Percentiles rank a stretch among this genome's conserved stretches.
These are phyloP conservation scores for Cryptus armator DNA, from an alignment of 2,888 invertebrate species.

Conservation along the genomic window DNA sequence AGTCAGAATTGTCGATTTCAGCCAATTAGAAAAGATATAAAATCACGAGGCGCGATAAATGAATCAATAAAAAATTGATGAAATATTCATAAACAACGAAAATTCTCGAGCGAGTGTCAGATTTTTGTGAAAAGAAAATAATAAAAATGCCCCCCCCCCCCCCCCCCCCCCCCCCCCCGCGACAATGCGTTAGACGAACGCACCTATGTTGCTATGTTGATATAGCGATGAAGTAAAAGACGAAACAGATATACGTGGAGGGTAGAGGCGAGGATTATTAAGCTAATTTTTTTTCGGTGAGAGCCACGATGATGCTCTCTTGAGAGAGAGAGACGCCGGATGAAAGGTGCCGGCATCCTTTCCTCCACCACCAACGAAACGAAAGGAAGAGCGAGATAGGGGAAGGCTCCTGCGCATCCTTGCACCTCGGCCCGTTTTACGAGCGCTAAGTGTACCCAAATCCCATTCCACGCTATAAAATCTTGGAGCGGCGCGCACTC, in stretches of 20 bases:
- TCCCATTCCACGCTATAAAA: conserved; percentile 77
- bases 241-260: neutral
- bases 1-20: no score
- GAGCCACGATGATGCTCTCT: conserved; percentile 32
- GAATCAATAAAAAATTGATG: no score
- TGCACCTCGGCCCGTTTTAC: conserved; percentile 83
- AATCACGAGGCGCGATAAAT: no score
- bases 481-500: conserved; percentile 49
- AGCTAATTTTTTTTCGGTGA: conserved; percentile 60
- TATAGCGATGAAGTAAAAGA: neutral
- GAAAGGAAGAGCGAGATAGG: conserved; percentile 24
- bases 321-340: conserved; percentile 32
- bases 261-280: conserved; percentile 56
- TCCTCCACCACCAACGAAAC: conserved; percentile 13
- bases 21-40: no score
- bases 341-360: conserved; percentile 60
- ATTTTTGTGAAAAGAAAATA: no score
- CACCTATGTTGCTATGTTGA: neutral
- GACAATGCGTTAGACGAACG: no score
- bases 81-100: no score
- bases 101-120: no score
- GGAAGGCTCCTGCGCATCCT: conserved; percentile 76
- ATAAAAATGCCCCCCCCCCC: no score
- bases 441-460: conserved; percentile 83
- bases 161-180: no score